Evolutionary conservation across 1,140 invertebrate species (phyloP), one percentile per base, ranked within the genome.

Genomic region (Brachionus asplanchnoidis): DNA sequence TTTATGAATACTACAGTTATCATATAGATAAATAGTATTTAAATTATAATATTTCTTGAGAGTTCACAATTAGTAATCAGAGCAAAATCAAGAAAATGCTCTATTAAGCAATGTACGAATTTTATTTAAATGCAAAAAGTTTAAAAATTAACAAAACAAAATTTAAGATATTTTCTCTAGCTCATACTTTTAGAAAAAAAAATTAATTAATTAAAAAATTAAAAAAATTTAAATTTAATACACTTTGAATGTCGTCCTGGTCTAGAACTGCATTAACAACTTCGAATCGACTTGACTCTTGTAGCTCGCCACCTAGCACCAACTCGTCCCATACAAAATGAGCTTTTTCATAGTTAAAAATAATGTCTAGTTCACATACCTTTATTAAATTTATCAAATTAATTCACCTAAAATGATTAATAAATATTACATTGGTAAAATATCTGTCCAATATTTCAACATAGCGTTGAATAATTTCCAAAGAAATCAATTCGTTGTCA

Each of bases 321-420:
- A 84, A 85, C 65, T 86, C 86, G 65, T 86, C 86, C 26, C 87
- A 79, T 23, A 86, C 46, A 60, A 85, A 86, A 84, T 86, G 85
- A 40, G 86, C 86, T 78, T 87, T 87, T 53, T 86, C 86, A 80
- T 84, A 86, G 83, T 86, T 87, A 40, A 86, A 86, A 66, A 86
- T 86, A 20, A 86, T 84, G 75, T 86, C 86, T n/a, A 87, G 36
- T 75, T 86, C 86, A 42, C 86, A 87, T 14, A 86, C 86, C 86
- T 86, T 40, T 77, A 56, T 56, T 46, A 12, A 46, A 12, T 14
- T 14, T 14, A 28, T 26, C 32, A 40, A 26, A 26, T 23, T n/a
- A 2, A 0, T 6, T 46, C 14, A 46, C 14, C 44, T n/a, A 46
- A 46, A 60, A 9, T 20, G 17, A 20, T 36, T 56, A 80, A 28